These are phyloP conservation scores for Morone chrysops DNA, from an alignment of 2,113 vertebrate species.

Conservation along the genomic window DNA sequence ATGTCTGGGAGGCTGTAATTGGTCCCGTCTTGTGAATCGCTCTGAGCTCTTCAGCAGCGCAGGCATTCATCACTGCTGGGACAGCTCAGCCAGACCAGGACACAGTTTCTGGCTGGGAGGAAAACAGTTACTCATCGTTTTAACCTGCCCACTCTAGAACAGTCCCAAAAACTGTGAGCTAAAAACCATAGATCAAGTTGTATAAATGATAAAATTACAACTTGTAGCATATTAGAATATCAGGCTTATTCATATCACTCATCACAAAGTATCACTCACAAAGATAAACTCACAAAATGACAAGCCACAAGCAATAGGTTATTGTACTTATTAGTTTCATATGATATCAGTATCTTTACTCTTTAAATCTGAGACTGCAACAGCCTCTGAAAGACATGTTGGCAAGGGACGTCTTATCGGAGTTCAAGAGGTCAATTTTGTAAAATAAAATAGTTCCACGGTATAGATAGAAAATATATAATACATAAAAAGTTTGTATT, in stretches of 20 bases:
- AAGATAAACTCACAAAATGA: background rate
- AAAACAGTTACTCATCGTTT: conserved; percentile 51
- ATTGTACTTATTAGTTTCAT: too few relatives aligned
- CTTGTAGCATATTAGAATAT: background rate
- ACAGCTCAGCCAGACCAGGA: conserved; percentile 22
- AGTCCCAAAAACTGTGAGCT: background rate
- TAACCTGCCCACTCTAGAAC: background rate
- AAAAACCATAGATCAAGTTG: background rate
- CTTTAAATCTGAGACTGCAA: too few relatives aligned
- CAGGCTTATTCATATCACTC: background rate
- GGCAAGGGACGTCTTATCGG: too few relatives aligned
- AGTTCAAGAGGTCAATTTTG: background rate
- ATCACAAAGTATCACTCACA: background rate
- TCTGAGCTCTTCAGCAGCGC: conserved; percentile 38
- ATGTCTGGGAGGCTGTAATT: conserved; percentile 69
- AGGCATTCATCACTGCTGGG: conserved; percentile 67
- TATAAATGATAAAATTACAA: background rate
- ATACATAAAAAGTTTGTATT: background rate
- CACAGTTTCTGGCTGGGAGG: conserved; percentile 21
- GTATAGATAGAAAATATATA: background rate
- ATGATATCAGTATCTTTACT: too few relatives aligned
- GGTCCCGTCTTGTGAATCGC: conserved; percentile 61
- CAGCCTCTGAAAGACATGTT: too few relatives aligned
- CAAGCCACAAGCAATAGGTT: background rate
- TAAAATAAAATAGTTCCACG: background rate